Conservation (phyloP, 2,888 invertebrate genomes). For the Drosophila nigricruria region DNA sequence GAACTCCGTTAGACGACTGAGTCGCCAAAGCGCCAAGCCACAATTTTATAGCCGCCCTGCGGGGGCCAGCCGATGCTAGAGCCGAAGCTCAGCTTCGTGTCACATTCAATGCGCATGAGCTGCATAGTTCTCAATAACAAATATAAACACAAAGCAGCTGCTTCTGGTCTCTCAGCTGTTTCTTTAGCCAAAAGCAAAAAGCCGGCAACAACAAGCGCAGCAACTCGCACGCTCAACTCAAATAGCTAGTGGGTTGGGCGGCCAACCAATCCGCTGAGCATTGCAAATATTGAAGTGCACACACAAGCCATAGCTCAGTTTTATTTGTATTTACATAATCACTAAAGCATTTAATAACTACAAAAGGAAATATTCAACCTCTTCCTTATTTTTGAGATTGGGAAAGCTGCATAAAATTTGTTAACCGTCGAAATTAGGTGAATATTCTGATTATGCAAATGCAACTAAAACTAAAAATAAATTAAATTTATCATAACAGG, state of each 20-base stretch:
- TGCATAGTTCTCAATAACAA: constrained; percentile 36
- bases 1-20: constrained; percentile 79
- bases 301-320: constrained; percentile 19
- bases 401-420: too few relatives aligned
- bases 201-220: constrained; percentile 71
- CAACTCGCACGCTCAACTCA: neutral
- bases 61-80: neutral
- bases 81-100: constrained; percentile 67
- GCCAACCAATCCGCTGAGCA: constrained; percentile 28
- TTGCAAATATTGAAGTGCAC: constrained; percentile 27
- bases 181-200: constrained; percentile 62
- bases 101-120: constrained; percentile 56
- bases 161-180: constrained; percentile 61
- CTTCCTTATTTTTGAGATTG: too few relatives aligned
- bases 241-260: constrained; percentile 23
- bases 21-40: constrained; percentile 51
- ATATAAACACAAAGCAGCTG: constrained; percentile 79
- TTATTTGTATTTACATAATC: neutral
- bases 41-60: constrained; percentile 64
- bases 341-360: too few relatives aligned
- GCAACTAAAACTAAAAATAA: too few relatives aligned
- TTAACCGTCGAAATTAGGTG: too few relatives aligned
- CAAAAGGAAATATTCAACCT: too few relatives aligned
- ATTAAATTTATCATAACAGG: too few relatives aligned
- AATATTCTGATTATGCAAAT: too few relatives aligned